Evolutionary conservation across 2,113 vertebrate genomes (phyloP).

Genomic region (Willisornis vidua): DNA sequence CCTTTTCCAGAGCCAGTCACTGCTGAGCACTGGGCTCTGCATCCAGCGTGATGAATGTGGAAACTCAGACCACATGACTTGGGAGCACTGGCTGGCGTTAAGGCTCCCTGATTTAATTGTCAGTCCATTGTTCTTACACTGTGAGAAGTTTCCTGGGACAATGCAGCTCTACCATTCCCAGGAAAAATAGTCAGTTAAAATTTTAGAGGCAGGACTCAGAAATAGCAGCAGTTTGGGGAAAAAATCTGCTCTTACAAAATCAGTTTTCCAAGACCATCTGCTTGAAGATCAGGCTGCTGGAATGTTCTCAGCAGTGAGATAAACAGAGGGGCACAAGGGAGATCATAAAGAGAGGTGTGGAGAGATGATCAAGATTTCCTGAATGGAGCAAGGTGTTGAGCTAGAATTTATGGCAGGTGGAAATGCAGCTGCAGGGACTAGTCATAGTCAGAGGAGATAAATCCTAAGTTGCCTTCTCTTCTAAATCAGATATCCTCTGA

Average conservation of each 20-base stretch:
- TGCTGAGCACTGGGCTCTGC: not conserved
- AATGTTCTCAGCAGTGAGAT: conserved; percentile 6
- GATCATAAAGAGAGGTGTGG: not conserved
- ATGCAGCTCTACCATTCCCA: not conserved
- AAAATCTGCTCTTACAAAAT: not conserved
- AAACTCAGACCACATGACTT: not conserved
- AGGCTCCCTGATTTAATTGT: not conserved
- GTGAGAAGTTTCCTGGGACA: conserved; percentile 15
- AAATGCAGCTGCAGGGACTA: not conserved
- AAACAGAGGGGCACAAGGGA: not conserved
- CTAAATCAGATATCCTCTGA: not conserved
- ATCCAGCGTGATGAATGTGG: not conserved
- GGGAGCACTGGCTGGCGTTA: not conserved
- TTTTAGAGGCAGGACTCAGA: not conserved
- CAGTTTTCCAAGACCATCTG: conserved; percentile 20
- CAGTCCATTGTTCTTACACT: not conserved
- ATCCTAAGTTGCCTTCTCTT: not conserved
- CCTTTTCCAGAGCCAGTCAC: not conserved
- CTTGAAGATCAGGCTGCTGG: conserved; percentile 35
- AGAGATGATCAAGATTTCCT: conserved; percentile 6
- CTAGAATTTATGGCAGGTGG: conserved; percentile 14
- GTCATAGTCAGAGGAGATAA: not conserved
- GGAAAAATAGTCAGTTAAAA: not conserved
- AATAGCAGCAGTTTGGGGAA: not conserved
- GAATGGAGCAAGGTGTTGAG: not conserved